These are phyloP conservation scores for Drosophila atripex DNA, from an alignment of 2,888 invertebrate genomes.

Conservation along the genomic window DNA sequence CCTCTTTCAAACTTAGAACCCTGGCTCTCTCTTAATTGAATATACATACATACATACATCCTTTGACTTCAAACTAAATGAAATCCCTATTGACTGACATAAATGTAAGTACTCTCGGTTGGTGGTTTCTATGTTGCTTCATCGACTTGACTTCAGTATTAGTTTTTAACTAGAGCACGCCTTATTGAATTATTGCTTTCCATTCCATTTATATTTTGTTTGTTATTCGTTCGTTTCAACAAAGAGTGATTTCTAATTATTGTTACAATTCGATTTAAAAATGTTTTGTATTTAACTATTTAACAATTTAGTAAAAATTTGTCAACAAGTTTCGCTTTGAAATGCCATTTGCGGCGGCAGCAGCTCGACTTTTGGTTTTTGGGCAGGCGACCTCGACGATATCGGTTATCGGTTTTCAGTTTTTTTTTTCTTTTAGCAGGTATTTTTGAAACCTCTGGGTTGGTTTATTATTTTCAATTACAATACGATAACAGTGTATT, in stretches of 20 bases:
- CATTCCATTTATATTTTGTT: conserved; percentile 63
- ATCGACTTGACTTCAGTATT: conserved; percentile 49
- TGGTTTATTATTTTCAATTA: conserved; percentile 37
- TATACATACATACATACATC: not conserved
- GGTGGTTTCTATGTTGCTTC: conserved; percentile 51
- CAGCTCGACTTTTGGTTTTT: not conserved
- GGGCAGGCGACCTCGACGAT: conserved; percentile 19
- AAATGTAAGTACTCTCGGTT: conserved; percentile 42
- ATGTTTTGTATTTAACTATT: conserved; percentile 67
- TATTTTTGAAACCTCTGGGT: conserved; percentile 81
- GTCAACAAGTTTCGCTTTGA: conserved; percentile 61
- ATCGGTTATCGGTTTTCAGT: conserved; percentile 11
- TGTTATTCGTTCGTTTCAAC: conserved; percentile 22
- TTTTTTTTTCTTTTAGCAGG: conserved; percentile 61
- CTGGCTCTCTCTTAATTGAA: conserved; percentile 6
- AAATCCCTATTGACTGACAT: conserved; percentile 41
- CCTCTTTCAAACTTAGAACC: not conserved
- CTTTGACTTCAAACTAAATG: conserved; percentile 36
- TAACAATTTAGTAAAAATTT: conserved; percentile 75
- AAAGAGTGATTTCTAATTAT: conserved; percentile 67
- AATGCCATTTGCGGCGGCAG: conserved; percentile 40
- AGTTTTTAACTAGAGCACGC: conserved; percentile 73
- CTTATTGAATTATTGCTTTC: conserved; percentile 76
- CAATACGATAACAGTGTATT: conserved; percentile 22
- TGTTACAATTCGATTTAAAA: conserved; percentile 75